Percentiles rank a stretch among this genome's conserved stretches.
phyloP scores from a whole-genome alignment of 2,113 vertebrate species.

The Notothenia rossii region DNA sequence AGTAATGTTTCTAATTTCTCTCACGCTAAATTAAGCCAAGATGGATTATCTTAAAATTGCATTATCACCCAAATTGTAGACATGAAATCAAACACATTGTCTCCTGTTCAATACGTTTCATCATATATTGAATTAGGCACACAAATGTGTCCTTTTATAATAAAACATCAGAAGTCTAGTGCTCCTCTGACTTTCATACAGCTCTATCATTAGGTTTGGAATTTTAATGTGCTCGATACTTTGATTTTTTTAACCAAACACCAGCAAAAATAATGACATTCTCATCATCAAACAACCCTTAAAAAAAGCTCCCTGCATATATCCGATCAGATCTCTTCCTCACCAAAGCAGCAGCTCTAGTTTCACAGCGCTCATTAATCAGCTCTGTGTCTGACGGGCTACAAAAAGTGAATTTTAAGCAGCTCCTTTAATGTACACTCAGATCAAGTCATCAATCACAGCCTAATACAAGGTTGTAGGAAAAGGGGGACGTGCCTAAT shows the following conservation, averaged over 20 bases:
- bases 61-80: neutral
- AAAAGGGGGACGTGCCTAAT: constrained; percentile 54
- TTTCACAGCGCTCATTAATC: constrained; percentile 63
- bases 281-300: constrained; percentile 31
- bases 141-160: neutral
- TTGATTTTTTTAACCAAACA: neutral
- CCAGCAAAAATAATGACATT: neutral
- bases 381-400: constrained; percentile 36
- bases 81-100: neutral
- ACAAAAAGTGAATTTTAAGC: constrained; percentile 65
- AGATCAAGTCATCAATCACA: constrained; percentile 77
- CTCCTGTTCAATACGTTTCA: too few relatives aligned
- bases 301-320: constrained; percentile 9
- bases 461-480: constrained; percentile 54
- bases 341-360: constrained; percentile 39
- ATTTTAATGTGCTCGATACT: neutral
- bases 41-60: neutral
- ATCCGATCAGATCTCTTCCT: constrained; percentile 36
- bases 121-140: too few relatives aligned
- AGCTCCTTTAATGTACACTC: constrained; percentile 61
- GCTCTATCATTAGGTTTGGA: neutral
- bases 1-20: neutral
- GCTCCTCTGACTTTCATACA: neutral
- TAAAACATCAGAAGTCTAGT: neutral
- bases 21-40: neutral